Conservation (phyloP, 2,113 vertebrate species). For the Phycodurus eques region DNA sequence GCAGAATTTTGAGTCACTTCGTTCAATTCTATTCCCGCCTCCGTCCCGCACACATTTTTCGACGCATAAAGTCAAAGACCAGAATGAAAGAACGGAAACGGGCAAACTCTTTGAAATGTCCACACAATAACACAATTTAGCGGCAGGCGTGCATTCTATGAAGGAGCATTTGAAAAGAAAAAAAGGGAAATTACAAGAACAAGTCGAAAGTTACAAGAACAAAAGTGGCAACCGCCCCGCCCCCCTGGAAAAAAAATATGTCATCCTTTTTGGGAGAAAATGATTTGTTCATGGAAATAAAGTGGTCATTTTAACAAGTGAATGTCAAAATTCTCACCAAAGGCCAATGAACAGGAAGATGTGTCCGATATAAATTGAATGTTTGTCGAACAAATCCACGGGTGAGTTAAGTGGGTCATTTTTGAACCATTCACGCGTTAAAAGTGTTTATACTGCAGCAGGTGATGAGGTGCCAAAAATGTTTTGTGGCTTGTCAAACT, state of each 20-base stretch:
- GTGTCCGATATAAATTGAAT: too few relatives aligned
- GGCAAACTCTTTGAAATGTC: conserved; percentile 42
- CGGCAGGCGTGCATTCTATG: conserved; percentile 22
- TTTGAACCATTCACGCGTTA: too few relatives aligned
- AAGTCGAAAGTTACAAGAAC: not conserved
- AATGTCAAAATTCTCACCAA: not conserved
- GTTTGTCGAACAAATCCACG: not conserved
- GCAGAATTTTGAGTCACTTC: conserved; percentile 53
- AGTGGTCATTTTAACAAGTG: not conserved
- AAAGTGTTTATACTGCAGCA: too few relatives aligned
- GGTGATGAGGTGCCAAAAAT: too few relatives aligned
- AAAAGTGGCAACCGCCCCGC: too few relatives aligned
- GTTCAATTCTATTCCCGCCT: conserved; percentile 30
- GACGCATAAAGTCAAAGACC: conserved; percentile 48
- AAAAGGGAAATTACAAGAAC: not conserved
- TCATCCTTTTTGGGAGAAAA: not conserved
- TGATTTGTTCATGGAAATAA: not conserved
- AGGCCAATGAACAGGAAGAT: not conserved
- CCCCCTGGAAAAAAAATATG: not conserved
- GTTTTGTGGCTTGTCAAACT: too few relatives aligned
- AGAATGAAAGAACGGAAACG: conserved; percentile 37
- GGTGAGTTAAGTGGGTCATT: not conserved
- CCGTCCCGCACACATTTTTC: conserved; percentile 59
- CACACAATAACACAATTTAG: conserved; percentile 36
- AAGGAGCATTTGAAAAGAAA: not conserved